Percentiles rank a stretch among this genome's conserved stretches.
These are phyloP conservation scores for Mechanitis mazaeus DNA, from an alignment of 2,888 invertebrate genomes.

Conservation along the genomic window DNA sequence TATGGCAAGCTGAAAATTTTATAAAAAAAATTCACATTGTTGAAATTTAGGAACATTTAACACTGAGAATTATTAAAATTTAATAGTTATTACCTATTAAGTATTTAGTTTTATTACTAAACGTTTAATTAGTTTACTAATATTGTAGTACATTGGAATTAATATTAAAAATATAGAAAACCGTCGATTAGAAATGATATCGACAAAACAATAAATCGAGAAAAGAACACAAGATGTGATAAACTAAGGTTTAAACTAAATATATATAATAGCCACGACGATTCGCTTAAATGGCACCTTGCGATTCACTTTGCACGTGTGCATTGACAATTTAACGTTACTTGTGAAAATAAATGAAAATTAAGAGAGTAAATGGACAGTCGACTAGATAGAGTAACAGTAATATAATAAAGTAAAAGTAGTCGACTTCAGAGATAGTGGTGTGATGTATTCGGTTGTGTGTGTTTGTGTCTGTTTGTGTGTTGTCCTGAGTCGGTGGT, in stretches of 20 bases:
- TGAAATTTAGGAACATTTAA: constrained; percentile 76
- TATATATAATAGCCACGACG: constrained; percentile 64
- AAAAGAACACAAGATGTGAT: constrained; percentile 66
- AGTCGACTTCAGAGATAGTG: constrained; percentile 34
- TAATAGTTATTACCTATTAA: constrained; percentile 63
- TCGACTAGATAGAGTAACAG: constrained; percentile 38
- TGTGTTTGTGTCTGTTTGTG: constrained; percentile 31
- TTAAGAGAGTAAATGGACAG: constrained; percentile 30
- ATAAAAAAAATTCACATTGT: constrained; percentile 62
- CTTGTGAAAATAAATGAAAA: constrained; percentile 30
- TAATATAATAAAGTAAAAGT: constrained; percentile 29
- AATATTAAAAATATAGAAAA: constrained; percentile 46
- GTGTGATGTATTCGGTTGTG: constrained; percentile 28
- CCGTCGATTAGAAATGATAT: constrained; percentile 39
- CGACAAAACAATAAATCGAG: constrained; percentile 38
- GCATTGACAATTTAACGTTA: constrained; percentile 38
- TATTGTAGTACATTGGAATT: constrained; percentile 20
- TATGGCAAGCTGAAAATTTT: constrained; percentile 69
- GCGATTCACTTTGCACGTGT: constrained; percentile 61
- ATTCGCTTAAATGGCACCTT: constrained; percentile 67
- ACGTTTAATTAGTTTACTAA: constrained; percentile 47
- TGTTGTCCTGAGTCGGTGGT: constrained; percentile 36
- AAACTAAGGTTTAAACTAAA: constrained; percentile 58
- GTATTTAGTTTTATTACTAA: constrained; percentile 49
- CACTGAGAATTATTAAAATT: constrained; percentile 71